These are phyloP conservation scores for Dascillus cervinus DNA, from an alignment of 2,888 invertebrate genomes.

Conservation along the genomic window DNA sequence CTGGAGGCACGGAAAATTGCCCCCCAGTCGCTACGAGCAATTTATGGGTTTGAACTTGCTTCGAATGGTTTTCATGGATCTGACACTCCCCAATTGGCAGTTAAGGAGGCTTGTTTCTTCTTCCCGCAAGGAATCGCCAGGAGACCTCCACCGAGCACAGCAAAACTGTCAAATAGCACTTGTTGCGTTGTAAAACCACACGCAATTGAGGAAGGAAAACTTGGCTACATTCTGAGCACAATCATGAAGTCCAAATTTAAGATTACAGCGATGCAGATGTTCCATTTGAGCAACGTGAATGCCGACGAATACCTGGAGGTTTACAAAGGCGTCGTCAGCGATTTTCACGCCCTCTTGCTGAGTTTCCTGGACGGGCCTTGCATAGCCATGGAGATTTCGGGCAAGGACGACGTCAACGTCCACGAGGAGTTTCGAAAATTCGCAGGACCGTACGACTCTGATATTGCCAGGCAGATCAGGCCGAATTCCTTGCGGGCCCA, in stretches of 20 bases:
- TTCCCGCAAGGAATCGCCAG: conserved; percentile 42
- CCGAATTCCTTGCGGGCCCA: conserved; percentile 78
- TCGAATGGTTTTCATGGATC: conserved; percentile 66
- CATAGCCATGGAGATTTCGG: conserved; percentile 75
- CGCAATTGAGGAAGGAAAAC: conserved; percentile 65
- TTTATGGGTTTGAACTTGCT: conserved; percentile 60
- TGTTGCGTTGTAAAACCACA: conserved; percentile 87
- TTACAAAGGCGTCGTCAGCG: conserved; percentile 80
- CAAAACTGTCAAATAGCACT: conserved; percentile 59
- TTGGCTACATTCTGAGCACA: conserved; percentile 63
- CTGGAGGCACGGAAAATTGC: conserved; percentile 46
- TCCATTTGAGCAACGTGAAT: conserved; percentile 69
- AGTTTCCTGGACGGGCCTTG: conserved; percentile 81
- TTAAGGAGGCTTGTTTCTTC: conserved; percentile 51
- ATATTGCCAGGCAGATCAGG: conserved; percentile 75
- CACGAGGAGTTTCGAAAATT: conserved; percentile 71
- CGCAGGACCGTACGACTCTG: conserved; percentile 87
- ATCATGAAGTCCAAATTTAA: conserved; percentile 67
- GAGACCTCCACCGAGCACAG: conserved; percentile 41
- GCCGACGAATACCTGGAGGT: conserved; percentile 90
- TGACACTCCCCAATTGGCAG: conserved; percentile 48
- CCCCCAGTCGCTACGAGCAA: conserved; percentile 55
- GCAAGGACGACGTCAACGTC: conserved; percentile 49
- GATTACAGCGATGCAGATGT: conserved; percentile 73
- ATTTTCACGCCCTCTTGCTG: conserved; percentile 70